These are phyloP conservation scores for Eremophila alpestris DNA, from an alignment of 2,797 vertebrate genomes.

Conservation along the genomic window DNA sequence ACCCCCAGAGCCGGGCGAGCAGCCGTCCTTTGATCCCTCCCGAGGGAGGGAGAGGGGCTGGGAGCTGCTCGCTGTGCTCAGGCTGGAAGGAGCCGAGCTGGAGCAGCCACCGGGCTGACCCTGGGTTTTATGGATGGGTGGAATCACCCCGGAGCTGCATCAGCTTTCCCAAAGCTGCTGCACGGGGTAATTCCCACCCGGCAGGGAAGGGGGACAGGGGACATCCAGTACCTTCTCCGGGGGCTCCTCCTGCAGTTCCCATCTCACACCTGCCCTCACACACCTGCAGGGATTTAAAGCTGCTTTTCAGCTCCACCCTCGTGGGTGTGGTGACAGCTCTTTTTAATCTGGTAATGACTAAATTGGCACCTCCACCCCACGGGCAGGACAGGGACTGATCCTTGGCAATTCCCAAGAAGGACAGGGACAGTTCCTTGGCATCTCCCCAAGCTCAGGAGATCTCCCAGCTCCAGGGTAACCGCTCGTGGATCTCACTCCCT, in stretches of 20 bases:
- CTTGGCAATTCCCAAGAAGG: not conserved
- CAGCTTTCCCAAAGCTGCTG: not conserved
- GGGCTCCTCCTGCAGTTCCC: not conserved
- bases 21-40: not conserved
- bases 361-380: not conserved
- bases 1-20: not conserved
- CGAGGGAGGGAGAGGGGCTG: not conserved
- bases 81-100: not conserved
- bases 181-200: accelerated
- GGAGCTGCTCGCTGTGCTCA: not conserved
- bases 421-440: too few relatives aligned
- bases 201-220: not conserved
- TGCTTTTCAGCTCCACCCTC: not conserved
- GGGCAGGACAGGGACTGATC: too few relatives aligned
- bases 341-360: accelerated
- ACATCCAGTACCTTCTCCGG: not conserved
- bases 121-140: not conserved
- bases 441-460: not conserved
- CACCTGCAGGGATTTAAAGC: not conserved
- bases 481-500: not conserved
- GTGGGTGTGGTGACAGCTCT: accelerated
- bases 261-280: accelerated
- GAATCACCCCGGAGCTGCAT: not conserved
- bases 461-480: not conserved
- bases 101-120: not conserved